Evolutionary conservation across 2,113 vertebrate species (phyloP), one percentile per base, ranked within the genome.

Genomic region (Entosphenus tridentatus): DNA sequence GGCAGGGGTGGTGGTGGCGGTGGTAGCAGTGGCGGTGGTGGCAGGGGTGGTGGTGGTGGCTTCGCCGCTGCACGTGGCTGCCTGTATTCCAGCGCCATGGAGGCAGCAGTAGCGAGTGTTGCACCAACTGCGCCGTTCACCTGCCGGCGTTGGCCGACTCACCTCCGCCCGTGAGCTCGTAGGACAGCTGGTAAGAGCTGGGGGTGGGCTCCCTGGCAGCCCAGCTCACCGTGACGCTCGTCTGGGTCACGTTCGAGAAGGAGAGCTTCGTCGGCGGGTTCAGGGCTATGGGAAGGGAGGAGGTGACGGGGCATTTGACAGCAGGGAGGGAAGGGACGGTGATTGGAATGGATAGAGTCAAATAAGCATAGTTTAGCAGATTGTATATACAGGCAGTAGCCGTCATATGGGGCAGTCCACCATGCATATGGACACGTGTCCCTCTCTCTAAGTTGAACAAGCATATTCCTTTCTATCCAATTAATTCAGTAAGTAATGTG

Each of bases 151-250:
- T 8, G 56, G 55, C 56, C 11, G 18, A 57, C 9, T 69, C 55
- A 2, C 78, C 80, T 95, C 89, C 90, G 89, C 82, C 83, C 0
- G 77, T 79, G 2, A 85, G 83, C 56, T 82, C 83, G 74, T 89
- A 93, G 3, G 87, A 87, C 70, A 98, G 81, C 71, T 87, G 85
- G 11, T 97, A 98, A 76, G 91, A 87, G 74, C 95, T 86, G 2
- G 96, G 87, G 13, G 78, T 67, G 69, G 89, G 81, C 1, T 83
- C 69, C 0, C 92, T 91, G 73, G 79, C 80, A 68, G 78, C 82
- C 93, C 93, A 98, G 69, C 81, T 85, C 69, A 97, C 65, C 0
- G 72, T 78, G 72, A 95, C 78, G 1, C 85, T 82, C 69, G 90
- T 84, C 73, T 91, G 87, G 1, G 85, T 89, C 72, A 95, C 75